A percentile compares a stretch with the other conserved stretches of the same genome.
Evolutionary conservation across 1,140 invertebrate genomes (phyloP).

Genomic region (Helicoverpa armigera): DNA sequence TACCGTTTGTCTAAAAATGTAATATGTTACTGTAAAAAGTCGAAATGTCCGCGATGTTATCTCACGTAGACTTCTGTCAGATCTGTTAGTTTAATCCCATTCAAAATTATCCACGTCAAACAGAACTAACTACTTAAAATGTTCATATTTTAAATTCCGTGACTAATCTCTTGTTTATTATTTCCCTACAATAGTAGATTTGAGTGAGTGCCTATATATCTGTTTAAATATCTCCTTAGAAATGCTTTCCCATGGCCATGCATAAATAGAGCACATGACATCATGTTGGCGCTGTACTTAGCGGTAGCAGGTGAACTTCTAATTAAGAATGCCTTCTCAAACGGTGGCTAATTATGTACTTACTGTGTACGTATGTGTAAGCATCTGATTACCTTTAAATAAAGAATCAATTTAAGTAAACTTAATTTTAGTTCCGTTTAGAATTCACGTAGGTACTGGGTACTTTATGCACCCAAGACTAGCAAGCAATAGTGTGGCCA

Average conservation of each 20-base stretch:
- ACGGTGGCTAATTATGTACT: constrained; percentile 61
- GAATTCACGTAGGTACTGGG: no score
- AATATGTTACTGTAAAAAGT: constrained; percentile 71
- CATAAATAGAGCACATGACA: constrained; percentile 26
- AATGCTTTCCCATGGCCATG: not conserved
- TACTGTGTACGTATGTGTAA: constrained; percentile 1
- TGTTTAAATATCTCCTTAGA: not conserved
- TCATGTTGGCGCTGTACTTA: constrained; percentile 18
- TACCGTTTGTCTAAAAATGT: constrained; percentile 71
- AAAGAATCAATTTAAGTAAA: not conserved
- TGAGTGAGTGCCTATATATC: not conserved
- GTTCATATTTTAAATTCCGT: constrained; percentile 51
- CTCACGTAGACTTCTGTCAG: constrained; percentile 71
- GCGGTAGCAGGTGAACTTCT: constrained; percentile 55
- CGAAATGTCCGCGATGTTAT: constrained; percentile 67
- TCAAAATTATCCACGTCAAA: constrained; percentile 66
- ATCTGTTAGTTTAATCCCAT: constrained; percentile 71
- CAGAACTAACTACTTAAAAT: constrained; percentile 31
- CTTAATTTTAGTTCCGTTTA: not conserved
- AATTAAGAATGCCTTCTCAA: constrained; percentile 62
- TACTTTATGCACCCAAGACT: no score
- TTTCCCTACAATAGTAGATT: constrained; percentile 45
- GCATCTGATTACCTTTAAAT: constrained; percentile 29
- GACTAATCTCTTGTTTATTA: constrained; percentile 50
- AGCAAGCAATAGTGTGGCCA: no score